phyloP scores from a whole-genome alignment of 2,113 vertebrate genomes.

The Pardalotus punctatus region DNA sequence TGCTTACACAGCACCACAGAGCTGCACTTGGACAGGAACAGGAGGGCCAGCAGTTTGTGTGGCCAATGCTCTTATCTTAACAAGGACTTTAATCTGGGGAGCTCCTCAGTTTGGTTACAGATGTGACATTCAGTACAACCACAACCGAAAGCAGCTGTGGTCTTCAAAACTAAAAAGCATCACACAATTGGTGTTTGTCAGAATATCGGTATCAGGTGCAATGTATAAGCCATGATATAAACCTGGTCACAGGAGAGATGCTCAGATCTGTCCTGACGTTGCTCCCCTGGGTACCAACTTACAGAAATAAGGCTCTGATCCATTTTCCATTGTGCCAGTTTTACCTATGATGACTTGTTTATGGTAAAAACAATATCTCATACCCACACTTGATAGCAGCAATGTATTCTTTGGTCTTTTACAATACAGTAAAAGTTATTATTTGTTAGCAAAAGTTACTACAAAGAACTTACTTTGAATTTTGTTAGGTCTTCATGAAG shows the following conservation, averaged over 20 bases:
- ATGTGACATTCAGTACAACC: background rate
- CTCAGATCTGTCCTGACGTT: background rate
- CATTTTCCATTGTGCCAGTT: background rate
- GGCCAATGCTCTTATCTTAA: background rate
- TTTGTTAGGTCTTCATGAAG: background rate
- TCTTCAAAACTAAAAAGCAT: background rate
- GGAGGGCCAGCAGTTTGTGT: background rate
- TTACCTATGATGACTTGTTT: background rate
- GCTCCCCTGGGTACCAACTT: background rate
- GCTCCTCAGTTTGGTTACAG: background rate
- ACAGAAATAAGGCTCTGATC: background rate
- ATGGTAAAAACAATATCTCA: background rate
- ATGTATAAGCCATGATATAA: background rate
- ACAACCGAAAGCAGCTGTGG: background rate
- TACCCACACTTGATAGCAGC: background rate
- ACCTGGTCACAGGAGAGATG: background rate
- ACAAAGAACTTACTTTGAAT: background rate
- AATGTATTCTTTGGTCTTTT: background rate
- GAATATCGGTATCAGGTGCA: background rate
- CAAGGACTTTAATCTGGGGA: background rate
- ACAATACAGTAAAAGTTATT: background rate
- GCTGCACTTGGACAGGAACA: background rate
- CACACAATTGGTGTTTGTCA: background rate
- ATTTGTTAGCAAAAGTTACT: background rate
- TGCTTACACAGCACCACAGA: background rate